Conservation (phyloP, 2,113 vertebrate genomes). For the Gobio gobio region DNA sequence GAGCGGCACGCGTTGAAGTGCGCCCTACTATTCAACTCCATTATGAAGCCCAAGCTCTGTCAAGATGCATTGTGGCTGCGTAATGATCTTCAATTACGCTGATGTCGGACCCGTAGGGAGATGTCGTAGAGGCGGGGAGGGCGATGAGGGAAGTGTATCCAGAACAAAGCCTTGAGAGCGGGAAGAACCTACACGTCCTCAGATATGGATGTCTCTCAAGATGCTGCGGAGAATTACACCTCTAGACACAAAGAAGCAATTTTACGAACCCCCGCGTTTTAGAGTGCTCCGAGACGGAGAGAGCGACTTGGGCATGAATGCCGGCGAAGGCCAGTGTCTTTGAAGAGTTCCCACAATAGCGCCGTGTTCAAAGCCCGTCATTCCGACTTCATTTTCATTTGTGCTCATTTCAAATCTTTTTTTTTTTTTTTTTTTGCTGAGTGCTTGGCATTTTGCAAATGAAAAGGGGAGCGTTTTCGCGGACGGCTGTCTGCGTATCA, state of each 20-base stretch:
- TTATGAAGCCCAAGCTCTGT: constrained; percentile 74
- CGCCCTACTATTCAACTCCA: constrained; percentile 76
- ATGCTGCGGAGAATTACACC: constrained; percentile 69
- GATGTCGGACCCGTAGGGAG: constrained; percentile 71
- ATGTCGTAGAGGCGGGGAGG: constrained; percentile 60
- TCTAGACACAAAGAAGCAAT: constrained; percentile 68
- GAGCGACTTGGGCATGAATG: constrained; percentile 31
- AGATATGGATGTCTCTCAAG: constrained; percentile 74
- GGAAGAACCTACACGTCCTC: constrained; percentile 73
- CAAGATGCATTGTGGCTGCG: constrained; percentile 77
- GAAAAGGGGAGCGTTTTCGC: constrained; percentile 17
- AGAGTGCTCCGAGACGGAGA: constrained; percentile 50
- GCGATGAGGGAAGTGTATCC: constrained; percentile 62
- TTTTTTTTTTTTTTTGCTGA: constrained; percentile 47
- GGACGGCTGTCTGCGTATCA: not conserved
- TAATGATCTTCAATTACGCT: constrained; percentile 84
- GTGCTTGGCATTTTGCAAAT: constrained; percentile 41
- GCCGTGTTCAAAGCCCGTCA: constrained; percentile 48
- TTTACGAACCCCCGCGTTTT: constrained; percentile 63
- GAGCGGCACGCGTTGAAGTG: constrained; percentile 57
- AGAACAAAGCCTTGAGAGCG: constrained; percentile 79
- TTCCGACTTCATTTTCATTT: constrained; percentile 50
- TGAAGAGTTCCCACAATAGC: constrained; percentile 60
- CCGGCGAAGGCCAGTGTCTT: constrained; percentile 47
- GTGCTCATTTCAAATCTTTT: constrained; percentile 36